A percentile compares a stretch with the other conserved stretches of the same genome.
phyloP scores from a whole-genome alignment of 2,113 vertebrate species.

The Centrocercus urophasianus region DNA sequence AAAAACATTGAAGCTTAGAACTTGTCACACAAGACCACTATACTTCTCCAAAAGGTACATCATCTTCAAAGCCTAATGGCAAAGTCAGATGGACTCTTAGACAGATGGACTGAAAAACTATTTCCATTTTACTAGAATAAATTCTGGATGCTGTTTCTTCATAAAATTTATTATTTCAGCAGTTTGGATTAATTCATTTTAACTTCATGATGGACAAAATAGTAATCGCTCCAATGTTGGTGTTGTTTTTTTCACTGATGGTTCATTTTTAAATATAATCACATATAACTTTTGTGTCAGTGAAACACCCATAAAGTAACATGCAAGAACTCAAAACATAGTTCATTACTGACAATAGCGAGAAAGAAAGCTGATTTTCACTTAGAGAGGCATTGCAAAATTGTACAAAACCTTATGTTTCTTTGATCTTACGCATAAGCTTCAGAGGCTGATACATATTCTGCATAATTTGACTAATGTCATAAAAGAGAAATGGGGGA shows the following conservation, averaged over 20 bases:
- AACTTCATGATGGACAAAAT: background rate
- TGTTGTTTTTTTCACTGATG: background rate
- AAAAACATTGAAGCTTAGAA: background rate
- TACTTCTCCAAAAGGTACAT: background rate
- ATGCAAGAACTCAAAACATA: background rate
- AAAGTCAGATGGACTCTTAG: background rate
- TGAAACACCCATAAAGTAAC: background rate
- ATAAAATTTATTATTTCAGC: background rate
- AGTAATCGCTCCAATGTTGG: background rate
- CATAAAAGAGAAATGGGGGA: background rate
- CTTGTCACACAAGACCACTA: background rate
- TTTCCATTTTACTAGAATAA: background rate
- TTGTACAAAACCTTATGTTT: background rate
- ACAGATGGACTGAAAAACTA: background rate
- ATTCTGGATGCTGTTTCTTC: background rate
- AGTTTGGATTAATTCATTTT: background rate
- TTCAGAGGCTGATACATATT: too few relatives aligned
- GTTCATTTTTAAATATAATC: background rate
- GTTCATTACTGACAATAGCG: background rate
- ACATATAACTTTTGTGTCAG: background rate
- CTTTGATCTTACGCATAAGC: background rate
- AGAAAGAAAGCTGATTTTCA: conserved; percentile 2
- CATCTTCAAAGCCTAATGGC: background rate
- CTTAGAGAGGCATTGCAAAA: background rate
- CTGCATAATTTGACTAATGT: background rate